phyloP scores from a whole-genome alignment of 2,113 vertebrate genomes.

The Vanacampus margaritifer region DNA sequence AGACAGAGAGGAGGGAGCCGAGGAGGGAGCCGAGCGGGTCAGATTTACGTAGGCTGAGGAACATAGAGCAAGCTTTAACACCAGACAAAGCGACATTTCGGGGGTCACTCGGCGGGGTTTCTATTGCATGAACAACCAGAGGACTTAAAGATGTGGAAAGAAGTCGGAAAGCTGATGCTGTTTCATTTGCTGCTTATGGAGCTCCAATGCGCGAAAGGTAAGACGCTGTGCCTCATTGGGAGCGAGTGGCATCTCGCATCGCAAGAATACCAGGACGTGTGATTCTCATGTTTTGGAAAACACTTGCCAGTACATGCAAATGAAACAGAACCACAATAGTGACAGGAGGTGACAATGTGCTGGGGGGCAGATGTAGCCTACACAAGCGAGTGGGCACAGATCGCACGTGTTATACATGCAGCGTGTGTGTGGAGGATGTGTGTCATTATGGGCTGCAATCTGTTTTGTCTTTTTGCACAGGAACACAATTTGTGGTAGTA shows the following conservation, averaged over 20 bases:
- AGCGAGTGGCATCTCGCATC: not conserved
- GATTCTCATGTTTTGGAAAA: not conserved
- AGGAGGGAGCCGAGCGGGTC: constrained; percentile 25
- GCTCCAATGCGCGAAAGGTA: constrained; percentile 64
- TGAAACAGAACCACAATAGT: constrained; percentile 2
- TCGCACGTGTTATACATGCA: constrained; percentile 37
- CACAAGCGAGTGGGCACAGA: not conserved
- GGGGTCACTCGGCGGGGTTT: constrained; percentile 29
- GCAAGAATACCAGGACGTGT: not conserved
- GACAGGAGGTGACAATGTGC: constrained; percentile 30
- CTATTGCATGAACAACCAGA: constrained; percentile 41
- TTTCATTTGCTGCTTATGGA: constrained; percentile 71
- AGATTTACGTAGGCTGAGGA: constrained; percentile 24
- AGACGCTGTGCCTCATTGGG: constrained; percentile 19
- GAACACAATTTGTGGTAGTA: not conserved
- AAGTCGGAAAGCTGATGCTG: constrained; percentile 68
- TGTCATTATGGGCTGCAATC: not conserved
- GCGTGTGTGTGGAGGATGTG: not conserved
- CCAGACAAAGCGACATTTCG: constrained; percentile 6
- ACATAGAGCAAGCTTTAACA: constrained; percentile 2
- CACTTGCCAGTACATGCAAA: not conserved
- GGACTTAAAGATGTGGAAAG: constrained; percentile 73
- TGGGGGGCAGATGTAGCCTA: constrained; percentile 17
- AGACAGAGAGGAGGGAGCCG: no score
- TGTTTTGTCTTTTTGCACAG: not conserved